Evolutionary conservation across 2,797 vertebrate species (phyloP).

Genomic region (Rhabdomys pumilio): DNA sequence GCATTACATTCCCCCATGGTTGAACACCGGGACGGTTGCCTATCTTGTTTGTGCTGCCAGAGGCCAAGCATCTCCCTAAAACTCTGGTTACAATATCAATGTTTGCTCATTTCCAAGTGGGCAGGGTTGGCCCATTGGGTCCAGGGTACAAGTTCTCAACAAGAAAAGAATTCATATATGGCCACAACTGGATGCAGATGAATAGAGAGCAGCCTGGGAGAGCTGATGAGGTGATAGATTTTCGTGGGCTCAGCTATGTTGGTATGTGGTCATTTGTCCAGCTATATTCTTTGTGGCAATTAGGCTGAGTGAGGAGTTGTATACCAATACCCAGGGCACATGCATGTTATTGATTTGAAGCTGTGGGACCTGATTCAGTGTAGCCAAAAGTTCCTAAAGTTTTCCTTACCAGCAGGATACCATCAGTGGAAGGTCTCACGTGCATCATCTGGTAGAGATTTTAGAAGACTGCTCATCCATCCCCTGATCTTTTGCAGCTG

Average conservation of each 20-base stretch:
- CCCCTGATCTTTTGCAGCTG: background rate
- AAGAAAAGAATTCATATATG: background rate
- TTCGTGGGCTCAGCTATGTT: background rate
- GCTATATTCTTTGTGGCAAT: background rate
- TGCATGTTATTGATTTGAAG: background rate
- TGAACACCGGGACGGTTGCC: background rate
- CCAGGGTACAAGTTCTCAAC: background rate
- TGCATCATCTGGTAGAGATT: background rate
- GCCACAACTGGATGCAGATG: background rate
- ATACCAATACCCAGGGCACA: background rate
- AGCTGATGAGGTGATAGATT: background rate
- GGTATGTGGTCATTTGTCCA: background rate
- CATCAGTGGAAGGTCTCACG: background rate
- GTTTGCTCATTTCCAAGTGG: background rate
- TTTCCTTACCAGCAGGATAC: background rate
- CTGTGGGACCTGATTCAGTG: background rate
- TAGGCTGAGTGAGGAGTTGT: background rate
- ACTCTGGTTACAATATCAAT: background rate
- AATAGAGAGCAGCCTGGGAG: background rate
- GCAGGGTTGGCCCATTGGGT: background rate
- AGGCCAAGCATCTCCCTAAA: background rate
- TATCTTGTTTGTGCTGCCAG: background rate
- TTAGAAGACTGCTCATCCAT: background rate
- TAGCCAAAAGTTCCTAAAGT: background rate
- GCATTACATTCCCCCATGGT: background rate